A percentile compares a stretch with the other conserved stretches of the same genome.
These are phyloP conservation scores for Setophaga coronata DNA, from an alignment of 2,113 vertebrate genomes.

Conservation along the genomic window DNA sequence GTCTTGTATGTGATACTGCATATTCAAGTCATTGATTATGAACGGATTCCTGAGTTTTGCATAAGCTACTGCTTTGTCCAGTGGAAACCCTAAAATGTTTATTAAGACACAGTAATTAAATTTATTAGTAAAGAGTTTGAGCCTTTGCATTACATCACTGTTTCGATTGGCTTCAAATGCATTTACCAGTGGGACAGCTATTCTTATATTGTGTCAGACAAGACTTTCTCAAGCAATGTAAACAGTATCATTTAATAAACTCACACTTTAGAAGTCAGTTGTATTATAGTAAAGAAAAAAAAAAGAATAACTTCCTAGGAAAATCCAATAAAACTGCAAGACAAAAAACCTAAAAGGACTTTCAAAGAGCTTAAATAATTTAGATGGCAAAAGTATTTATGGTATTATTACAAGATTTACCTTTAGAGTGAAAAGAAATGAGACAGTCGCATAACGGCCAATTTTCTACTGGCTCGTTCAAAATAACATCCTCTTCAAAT, in stretches of 20 bases:
- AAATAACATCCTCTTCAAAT: slow-evolving; percentile 88
- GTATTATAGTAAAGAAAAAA: neutral
- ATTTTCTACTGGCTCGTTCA: slow-evolving; percentile 87
- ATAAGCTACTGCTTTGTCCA: slow-evolving; percentile 93
- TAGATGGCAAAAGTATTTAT: neutral
- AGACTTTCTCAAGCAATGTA: neutral
- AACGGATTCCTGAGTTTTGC: slow-evolving; percentile 91
- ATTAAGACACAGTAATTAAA: neutral
- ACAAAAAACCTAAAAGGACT: neutral
- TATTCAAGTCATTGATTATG: slow-evolving; percentile 91
- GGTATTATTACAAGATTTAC: slow-evolving; percentile 53
- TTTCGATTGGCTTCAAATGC: neutral
- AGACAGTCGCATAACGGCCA: slow-evolving; percentile 92
- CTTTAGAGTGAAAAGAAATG: slow-evolving; percentile 94
- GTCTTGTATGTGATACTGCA: slow-evolving; percentile 92
- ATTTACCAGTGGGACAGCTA: neutral
- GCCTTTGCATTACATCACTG: neutral
- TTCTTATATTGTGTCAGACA: neutral
- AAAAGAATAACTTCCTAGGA: neutral
- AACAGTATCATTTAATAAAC: neutral
- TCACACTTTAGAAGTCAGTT: neutral
- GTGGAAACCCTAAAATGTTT: slow-evolving; percentile 82
- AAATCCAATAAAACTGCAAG: neutral
- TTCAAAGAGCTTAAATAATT: neutral
- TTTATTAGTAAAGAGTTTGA: neutral